Evolutionary conservation across 2,888 invertebrate species (phyloP), one percentile per base, ranked within the genome.

Genomic region (Hypena proboscidalis): DNA sequence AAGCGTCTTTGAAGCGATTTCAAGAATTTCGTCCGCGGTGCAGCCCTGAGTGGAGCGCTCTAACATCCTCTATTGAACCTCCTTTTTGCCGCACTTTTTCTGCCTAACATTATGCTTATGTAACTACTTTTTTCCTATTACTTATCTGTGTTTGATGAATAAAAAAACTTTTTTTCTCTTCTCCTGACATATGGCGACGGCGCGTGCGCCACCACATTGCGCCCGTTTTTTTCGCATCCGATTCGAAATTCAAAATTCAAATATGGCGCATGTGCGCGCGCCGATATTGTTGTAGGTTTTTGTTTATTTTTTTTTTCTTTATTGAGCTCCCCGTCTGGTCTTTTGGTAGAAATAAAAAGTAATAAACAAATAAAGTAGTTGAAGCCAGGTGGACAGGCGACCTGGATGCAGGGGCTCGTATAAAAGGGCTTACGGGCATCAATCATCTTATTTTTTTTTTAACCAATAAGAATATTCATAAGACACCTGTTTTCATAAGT

Each of bases 91-190:
- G 54, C 50, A 35, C 64, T 85, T 87, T 87, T 88, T 89, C 83
- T 82, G 69, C 76, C 85, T 85, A 88, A 89, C 88, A 85, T 89
- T 87, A 87, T 87, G 87, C 89, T 87, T 88, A 88, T 88, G 87
- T 88, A 86, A 83, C 83, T 47, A 78, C 83, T 87, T 89, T 87
- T 89, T 89, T 87, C 87, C 70, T 60, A 61, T 71, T 74, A 76
- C 77, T 80, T 84, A 87, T 86, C 87, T 84, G 80, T 82, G 84
- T 85, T 80, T 84, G 83, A 85, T 87, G 83, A 78, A 67, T 76
- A 69, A 80, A 84, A 85, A 85, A 80, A 73, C 42, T 58, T 64
- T 80, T 84, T 86, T 84, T 83, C 73, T 75, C 68, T 63, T 53
- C 58, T 59, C 38, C 58, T 51, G 58, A 59, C 88, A 87, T 84